Base-by-base conservation (phyloP, 2,888 invertebrate genomes). In the Perithous albicinctus region DNA sequence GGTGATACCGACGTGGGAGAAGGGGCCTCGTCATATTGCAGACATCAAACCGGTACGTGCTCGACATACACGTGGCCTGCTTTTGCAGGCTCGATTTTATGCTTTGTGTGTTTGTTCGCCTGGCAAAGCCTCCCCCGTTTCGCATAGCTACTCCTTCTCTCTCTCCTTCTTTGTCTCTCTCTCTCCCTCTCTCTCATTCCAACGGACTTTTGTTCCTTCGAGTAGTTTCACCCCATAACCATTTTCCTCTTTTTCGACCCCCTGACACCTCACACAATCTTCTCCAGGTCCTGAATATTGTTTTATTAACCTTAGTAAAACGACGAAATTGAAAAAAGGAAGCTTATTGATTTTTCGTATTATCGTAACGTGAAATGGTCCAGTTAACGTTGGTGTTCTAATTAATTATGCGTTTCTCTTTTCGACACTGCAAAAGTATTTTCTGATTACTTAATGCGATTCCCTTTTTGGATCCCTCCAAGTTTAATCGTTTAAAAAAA, bases 11-110 rank as follows among this genome's bases (percentile, higher is more conserved):
- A 67, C 51, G 43, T 20, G 48, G 72, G 64, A 56, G 51, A 79
- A 73, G 78, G 38, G 70, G 56, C 64, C 79, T 84, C 78, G 85
- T 84, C 84, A 86, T 87, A 87, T 86, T 86, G 85, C 79, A 79
- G 83, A 84, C 84, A 86, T 87, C 86, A 87, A 87, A 85, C 84
- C 77, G 41, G 85, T 86, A 87, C 87, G 87, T 87, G 87, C 85
- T 78, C 85, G 79, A 86, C 85, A 86, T 86, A 85, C 85, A 75
- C 79, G 82, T 77, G 72, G 74, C 79, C 76, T 74, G 78, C 72
- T 81, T 69, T 69, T 3, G 23, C 54, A 76, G 75, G 51, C 61
- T 54, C 75, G 76, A 82, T 74, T 74, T 78, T 69, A 51, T 64
- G 73, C 69, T 8, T 48, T 48, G 41, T 54, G 69, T 74, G 35